These are phyloP conservation scores for Dolichoris vasculosae DNA, from an alignment of 1,140 invertebrate species.

Conservation along the genomic window DNA sequence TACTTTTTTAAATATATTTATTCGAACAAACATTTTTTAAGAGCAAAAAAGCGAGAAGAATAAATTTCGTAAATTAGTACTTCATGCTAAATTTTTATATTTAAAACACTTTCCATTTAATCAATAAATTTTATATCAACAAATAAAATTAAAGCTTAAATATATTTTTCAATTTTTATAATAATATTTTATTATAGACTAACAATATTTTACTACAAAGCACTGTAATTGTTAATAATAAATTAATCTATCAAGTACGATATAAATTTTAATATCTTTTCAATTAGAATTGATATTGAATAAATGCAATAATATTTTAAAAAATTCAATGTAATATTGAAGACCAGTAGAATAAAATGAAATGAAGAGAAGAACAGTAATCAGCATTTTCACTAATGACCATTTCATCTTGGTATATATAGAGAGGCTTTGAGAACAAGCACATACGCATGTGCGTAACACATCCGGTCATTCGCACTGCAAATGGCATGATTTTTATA, in stretches of 20 bases:
- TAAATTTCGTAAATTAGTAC: too few species aligned
- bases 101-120: too few species aligned
- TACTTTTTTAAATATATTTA: too few species aligned
- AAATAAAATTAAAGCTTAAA: too few species aligned
- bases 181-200: too few species aligned
- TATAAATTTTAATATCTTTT: background rate
- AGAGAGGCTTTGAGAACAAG: background rate
- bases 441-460: background rate
- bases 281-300: background rate
- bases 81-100: too few species aligned
- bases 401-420: conserved; percentile 7
- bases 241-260: background rate
- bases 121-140: too few species aligned
- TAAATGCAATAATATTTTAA: background rate
- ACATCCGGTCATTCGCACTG: conserved; percentile 45
- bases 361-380: conserved; percentile 31
- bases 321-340: conserved; percentile 21
- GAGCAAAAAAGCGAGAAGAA: too few species aligned
- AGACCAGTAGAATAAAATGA: background rate
- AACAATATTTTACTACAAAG: too few species aligned
- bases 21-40: too few species aligned
- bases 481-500: conserved; percentile 27
- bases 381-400: conserved; percentile 48
- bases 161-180: too few species aligned
- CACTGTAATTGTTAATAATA: background rate